Evolutionary conservation across 2,797 vertebrate genomes (phyloP).

Genomic region (Acanthis flammea): DNA sequence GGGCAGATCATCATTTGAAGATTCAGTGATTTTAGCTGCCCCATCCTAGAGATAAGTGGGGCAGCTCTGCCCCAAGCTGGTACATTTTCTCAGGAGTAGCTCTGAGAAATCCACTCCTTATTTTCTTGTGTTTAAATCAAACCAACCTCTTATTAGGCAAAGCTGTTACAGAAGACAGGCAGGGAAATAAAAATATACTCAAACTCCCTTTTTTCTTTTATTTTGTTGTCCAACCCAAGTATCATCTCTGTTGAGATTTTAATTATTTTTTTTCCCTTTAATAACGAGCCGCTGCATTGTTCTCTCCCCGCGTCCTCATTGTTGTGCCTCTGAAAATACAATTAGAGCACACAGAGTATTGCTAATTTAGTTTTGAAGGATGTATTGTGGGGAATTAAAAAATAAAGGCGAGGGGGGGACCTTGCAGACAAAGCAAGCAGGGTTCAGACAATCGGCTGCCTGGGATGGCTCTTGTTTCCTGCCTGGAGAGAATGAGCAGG

Average conservation of each 20-base stretch:
- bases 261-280: constrained; percentile 26
- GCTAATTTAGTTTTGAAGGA: constrained; percentile 56
- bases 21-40: background rate
- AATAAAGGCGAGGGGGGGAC: background rate
- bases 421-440: background rate
- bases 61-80: background rate
- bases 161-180: background rate
- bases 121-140: background rate
- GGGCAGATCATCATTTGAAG: background rate
- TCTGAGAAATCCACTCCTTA: background rate
- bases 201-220: background rate
- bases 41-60: background rate
- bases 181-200: background rate
- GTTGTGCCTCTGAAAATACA: constrained; percentile 23
- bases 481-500: background rate
- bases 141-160: background rate
- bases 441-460: background rate
- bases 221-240: background rate
- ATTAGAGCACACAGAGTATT: constrained; percentile 1
- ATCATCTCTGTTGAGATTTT: constrained; percentile 43
- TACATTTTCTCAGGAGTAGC: background rate
- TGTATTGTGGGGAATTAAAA: background rate
- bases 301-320: background rate
- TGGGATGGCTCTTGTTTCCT: background rate
- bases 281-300: background rate